Evolutionary conservation across 2,113 vertebrate species (phyloP), one percentile per base, ranked within the genome.

Genomic region (Andinoacara biseriatus): DNA sequence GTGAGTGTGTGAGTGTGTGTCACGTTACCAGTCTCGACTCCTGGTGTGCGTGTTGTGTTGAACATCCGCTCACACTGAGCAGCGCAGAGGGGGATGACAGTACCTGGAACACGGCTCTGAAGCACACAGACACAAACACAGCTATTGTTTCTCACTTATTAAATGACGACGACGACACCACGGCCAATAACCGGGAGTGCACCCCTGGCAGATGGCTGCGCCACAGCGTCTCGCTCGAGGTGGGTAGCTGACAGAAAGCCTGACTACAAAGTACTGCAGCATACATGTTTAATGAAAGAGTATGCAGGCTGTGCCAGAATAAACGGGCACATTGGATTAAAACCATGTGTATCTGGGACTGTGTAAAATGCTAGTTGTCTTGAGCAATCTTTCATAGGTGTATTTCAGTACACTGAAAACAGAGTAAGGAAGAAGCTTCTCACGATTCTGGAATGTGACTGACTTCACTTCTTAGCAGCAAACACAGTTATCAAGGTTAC

Each of bases 21-120:
- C 56, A 29, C 20, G 2, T 89, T 87, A 96, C 96, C 96, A 2
- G 94, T 95, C 83, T 96, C 95, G 1, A 84, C 77, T 94, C 96
- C 96, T 8, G 96, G 96, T 18, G 92, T 94, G 75, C 96, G 95
- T 10, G 95, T 96, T 78, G 95, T 96, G 93, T 97, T 97, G 93
- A 97, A 97, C 95, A 96, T 95, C 78, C 96, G 93, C 83, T 96
- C 96, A 94, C 93, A 96, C 91, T 97, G 96, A 76, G 95, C 94
- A 1, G 95, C 93, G 92, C 96, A 97, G 80, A 97, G 91, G 17
- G 96, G 96, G 76, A 97, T 95, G 52, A 95, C 93, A 0, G 96
- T 96, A 52, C 95, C 95, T 17, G 96, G 96, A 76, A 96, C 88
- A 79, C 94, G 94, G 90, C 89, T 96, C 96, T 96, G 85, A 24